Conservation (phyloP, 2,113 vertebrate genomes). For the Edolisoma coerulescens region DNA sequence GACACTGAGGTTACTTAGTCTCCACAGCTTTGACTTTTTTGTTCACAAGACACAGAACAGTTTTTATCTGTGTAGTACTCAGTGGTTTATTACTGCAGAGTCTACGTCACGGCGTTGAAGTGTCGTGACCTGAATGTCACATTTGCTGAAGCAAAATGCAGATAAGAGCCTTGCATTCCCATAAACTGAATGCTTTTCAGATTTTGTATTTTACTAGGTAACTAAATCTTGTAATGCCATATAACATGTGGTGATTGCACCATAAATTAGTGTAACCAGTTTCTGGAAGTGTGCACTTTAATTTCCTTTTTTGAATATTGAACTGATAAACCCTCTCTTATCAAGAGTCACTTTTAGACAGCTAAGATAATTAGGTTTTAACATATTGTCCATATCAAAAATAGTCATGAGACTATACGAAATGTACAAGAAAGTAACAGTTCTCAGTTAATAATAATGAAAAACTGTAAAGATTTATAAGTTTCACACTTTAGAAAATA, state of each 20-base stretch:
- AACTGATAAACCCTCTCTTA: not conserved
- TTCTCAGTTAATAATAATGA: not conserved
- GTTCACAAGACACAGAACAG: not conserved
- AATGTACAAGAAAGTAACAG: not conserved
- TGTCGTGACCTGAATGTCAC: not conserved
- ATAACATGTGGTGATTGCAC: not conserved
- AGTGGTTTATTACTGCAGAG: not conserved
- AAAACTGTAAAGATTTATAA: not conserved
- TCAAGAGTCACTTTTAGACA: not conserved
- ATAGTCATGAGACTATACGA: not conserved
- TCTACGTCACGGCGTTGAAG: not conserved
- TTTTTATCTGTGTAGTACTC: not conserved
- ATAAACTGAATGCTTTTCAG: not conserved
- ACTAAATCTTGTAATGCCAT: not conserved
- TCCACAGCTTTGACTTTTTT: not conserved
- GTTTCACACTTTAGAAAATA: not conserved
- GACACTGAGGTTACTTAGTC: not conserved
- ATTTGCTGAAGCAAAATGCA: not conserved
- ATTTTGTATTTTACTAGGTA: not conserved
- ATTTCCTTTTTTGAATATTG: not conserved
- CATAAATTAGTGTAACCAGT: not conserved
- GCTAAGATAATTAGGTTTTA: not conserved
- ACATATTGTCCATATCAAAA: not conserved
- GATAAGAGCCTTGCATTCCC: not conserved
- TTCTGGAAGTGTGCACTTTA: slow-evolving; percentile 43